Base-by-base conservation (phyloP, 1,140 invertebrate species). In the Gerris buenoi region DNA sequence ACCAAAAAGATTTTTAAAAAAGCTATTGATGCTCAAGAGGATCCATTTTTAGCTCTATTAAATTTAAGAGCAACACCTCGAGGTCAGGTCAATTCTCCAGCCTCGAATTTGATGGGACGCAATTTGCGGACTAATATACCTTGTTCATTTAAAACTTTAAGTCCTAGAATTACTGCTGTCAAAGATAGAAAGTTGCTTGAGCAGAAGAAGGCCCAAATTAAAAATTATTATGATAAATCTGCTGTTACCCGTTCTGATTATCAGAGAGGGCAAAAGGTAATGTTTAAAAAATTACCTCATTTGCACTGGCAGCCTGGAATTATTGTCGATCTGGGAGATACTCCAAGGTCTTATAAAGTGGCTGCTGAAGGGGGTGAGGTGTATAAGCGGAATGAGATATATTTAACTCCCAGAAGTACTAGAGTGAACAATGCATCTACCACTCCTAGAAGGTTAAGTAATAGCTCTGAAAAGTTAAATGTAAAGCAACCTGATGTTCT, bases 41-140 rank as follows among this genome's bases (percentile, higher is more conserved):
- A 65, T 65, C 64, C 29, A 2, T 65, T 33, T 33, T 65, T 65
- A 29, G 64, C 64, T 14, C 64, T 65, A 46, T 33, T 65, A 10
- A 65, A 65, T 46, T 46, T 33, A 13, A 29, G 64, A 65, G 33
- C 27, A 33, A 65, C 64, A 33, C 64, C 64, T 29, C 15, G 29
- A 33, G 64, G 64, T 25, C 27, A 33, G 28, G 64, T 65, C 33
- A 27, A 25, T 22, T 65, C 64, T 27, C 64, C 64, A 18, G 64
- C 64, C 27, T 65, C 29, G 5, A 65, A 29, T 65, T 33, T 65
- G 64, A 65, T 65, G 64, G 64, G 64, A 13, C 18, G 29, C 27
- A 65, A 65, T 33, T 33, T 65, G 14, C 27, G 64, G 64, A 65
- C 64, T 22, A 65, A 65, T 33, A 65, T 65, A 33, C 64, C 64